Percentiles rank a stretch among this genome's conserved stretches.
These are phyloP conservation scores for Cliona cf. orientalis DNA, from an alignment of 37 sponge, comb jelly and placozoan genomes.

Conservation along the genomic window DNA sequence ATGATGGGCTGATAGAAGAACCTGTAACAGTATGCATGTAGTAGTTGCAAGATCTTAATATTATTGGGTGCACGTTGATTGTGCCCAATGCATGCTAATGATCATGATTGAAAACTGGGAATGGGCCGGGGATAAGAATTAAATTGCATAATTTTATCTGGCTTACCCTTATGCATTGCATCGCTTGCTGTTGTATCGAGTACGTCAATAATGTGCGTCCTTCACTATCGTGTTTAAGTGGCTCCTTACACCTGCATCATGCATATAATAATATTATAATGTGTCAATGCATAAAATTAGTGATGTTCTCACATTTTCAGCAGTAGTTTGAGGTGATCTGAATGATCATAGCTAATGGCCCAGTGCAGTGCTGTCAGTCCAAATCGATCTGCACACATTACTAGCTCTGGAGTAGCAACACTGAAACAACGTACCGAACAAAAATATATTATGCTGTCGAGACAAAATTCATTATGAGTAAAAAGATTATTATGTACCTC, in stretches of 20 bases:
- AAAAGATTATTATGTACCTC: conserved; percentile 21
- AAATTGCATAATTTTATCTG: not conserved
- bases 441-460: not conserved
- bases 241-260: too few species aligned
- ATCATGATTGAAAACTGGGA: too few species aligned
- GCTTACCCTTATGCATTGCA: conserved; percentile 32
- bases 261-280: not conserved
- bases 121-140: not conserved
- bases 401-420: conserved; percentile 6
- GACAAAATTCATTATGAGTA: not conserved
- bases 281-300: not conserved
- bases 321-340: conserved; percentile 45
- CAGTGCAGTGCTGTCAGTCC: conserved; percentile 75
- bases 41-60: not conserved
- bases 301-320: conserved; percentile 27
- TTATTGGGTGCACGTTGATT: not conserved
- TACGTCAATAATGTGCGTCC: conserved; percentile 61
- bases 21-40: conserved; percentile 4
- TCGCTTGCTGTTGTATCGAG: conserved; percentile 26
- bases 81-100: too few species aligned
- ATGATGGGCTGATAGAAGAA: conserved; percentile 8
- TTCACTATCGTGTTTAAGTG: conserved; percentile 10
- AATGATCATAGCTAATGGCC: conserved; percentile 63
- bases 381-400: conserved; percentile 38
- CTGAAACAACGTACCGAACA: conserved; percentile 5